Evolutionary conservation across 2,113 vertebrate species (phyloP).

Genomic region (Herpetotheres cachinnans): DNA sequence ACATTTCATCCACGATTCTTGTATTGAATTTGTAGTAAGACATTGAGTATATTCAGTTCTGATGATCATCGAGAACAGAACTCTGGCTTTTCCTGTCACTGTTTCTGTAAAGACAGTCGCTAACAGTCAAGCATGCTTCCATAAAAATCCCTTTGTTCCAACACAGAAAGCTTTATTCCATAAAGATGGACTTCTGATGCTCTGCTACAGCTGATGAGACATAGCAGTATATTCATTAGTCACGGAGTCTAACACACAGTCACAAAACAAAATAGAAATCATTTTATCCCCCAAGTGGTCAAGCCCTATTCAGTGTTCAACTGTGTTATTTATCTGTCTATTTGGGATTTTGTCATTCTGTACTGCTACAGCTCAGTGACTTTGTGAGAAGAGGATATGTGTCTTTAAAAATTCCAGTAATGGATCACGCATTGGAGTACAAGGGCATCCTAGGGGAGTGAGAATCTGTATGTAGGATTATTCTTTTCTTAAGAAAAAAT

Average conservation of each 20-base stretch:
- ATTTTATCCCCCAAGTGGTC: neutral
- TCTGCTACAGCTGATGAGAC: neutral
- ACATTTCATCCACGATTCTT: neutral
- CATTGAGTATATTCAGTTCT: neutral
- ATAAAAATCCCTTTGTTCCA: constrained; percentile 14
- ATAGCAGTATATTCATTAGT: neutral
- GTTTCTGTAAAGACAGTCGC: neutral
- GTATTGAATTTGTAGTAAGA: neutral
- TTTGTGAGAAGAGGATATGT: constrained; percentile 1
- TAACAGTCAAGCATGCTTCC: neutral
- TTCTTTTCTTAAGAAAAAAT: neutral
- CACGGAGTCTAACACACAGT: neutral
- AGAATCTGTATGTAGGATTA: neutral
- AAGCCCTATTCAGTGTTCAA: neutral
- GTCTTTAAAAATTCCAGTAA: constrained; percentile 2
- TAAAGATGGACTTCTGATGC: neutral
- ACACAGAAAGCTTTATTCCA: neutral
- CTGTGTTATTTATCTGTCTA: neutral
- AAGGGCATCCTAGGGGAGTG: neutral
- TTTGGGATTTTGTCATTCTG: neutral
- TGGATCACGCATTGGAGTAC: neutral
- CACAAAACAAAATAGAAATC: constrained; percentile 18
- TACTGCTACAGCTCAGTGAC: constrained; percentile 16
- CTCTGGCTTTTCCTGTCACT: neutral
- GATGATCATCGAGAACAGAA: neutral